Conservation (phyloP, 2,888 invertebrate species). For the Tinea trinotella region DNA sequence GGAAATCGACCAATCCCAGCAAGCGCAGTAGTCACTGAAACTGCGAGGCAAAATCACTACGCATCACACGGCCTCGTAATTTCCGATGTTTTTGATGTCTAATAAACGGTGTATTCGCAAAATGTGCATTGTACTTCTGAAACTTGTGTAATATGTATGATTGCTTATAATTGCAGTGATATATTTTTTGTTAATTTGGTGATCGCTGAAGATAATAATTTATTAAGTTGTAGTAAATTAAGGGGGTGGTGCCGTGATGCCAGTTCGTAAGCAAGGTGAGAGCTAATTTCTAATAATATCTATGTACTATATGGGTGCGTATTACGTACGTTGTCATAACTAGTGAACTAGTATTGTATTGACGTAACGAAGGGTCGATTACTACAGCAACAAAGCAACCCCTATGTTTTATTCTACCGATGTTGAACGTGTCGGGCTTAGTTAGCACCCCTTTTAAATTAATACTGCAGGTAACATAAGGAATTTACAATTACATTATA, state of each 20-base stretch:
- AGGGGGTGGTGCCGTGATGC: constrained; percentile 75
- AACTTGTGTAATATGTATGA: constrained; percentile 47
- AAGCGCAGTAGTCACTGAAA: constrained; percentile 63
- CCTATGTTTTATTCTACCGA: constrained; percentile 32
- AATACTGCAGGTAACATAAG: too few species aligned
- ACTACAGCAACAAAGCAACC: constrained; percentile 32
- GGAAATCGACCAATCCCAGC: constrained; percentile 76
- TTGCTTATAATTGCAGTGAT: constrained; percentile 36
- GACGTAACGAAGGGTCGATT: constrained; percentile 30
- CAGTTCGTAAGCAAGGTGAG: constrained; percentile 83
- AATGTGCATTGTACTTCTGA: constrained; percentile 48
- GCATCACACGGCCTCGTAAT: constrained; percentile 47
- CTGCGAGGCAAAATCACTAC: constrained; percentile 50
- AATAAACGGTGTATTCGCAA: constrained; percentile 48
- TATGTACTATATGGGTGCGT: background rate
- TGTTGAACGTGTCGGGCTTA: background rate
- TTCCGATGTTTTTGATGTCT: constrained; percentile 62
- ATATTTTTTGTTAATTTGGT: constrained; percentile 46
- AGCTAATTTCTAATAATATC: constrained; percentile 9
- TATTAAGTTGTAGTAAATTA: constrained; percentile 55
- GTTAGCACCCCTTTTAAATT: background rate
- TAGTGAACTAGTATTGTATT: background rate
- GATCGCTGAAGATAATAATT: constrained; percentile 36
- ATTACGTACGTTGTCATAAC: constrained; percentile 2
- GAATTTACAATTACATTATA: too few species aligned